Percentiles rank a stretch among this genome's conserved stretches.
Conservation (phyloP, 2,113 vertebrate genomes). For the Pavo muticus region DNA sequence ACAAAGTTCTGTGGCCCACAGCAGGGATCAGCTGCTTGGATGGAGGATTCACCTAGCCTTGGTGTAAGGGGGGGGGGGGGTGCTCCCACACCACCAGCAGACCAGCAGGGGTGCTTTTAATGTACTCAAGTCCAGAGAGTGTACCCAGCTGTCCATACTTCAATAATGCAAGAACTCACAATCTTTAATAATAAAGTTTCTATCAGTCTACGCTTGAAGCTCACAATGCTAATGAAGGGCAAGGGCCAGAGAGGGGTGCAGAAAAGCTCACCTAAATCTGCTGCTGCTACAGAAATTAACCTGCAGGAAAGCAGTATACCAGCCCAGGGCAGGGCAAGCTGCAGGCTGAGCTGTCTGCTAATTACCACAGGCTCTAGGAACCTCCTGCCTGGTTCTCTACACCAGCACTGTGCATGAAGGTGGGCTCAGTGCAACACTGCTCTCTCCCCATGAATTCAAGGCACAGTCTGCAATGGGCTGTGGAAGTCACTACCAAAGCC, state of each 20-base stretch:
- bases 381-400: neutral
- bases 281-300: neutral
- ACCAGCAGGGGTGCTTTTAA: neutral
- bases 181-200: neutral
- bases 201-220: neutral
- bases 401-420: no score
- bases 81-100: neutral
- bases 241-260: neutral
- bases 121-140: neutral
- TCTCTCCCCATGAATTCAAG: no score
- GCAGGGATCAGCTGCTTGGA: neutral
- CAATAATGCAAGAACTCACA: neutral
- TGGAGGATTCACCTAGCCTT: neutral
- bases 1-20: accelerated
- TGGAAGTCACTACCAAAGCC: neutral
- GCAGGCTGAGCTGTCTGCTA: neutral
- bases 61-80: neutral
- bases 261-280: neutral
- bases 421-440: no score
- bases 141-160: neutral
- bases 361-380: neutral
- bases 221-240: accelerated
- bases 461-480: no score
- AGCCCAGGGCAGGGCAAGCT: neutral
- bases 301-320: neutral